Percentiles rank a stretch among this genome's conserved stretches.
phyloP scores from a whole-genome alignment of 2,888 invertebrate genomes.

The Heteromurus nitidus region DNA sequence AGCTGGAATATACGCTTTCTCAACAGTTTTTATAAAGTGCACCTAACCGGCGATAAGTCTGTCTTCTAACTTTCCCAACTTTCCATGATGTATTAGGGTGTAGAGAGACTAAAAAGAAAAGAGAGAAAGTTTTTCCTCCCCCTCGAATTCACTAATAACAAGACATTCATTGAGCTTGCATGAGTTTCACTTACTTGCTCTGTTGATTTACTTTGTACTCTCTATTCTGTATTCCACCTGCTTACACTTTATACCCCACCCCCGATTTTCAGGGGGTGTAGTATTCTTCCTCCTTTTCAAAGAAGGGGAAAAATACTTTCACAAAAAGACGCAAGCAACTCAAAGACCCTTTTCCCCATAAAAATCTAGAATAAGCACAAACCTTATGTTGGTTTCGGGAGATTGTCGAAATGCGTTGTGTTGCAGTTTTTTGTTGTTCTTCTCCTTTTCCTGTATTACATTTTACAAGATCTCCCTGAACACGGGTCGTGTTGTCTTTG shows the following conservation, averaged over 20 bases:
- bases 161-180: constrained; percentile 28
- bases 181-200: constrained; percentile 27
- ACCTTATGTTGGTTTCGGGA: neutral
- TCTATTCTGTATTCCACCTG: neutral
- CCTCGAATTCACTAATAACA: constrained; percentile 35
- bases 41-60: constrained; percentile 2
- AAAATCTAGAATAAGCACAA: constrained; percentile 23
- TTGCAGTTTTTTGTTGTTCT: constrained; percentile 32
- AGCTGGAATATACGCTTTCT: too few species aligned
- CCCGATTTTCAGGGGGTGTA: constrained; percentile 23
- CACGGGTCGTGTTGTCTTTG: constrained; percentile 4
- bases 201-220: constrained; percentile 42
- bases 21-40: neutral
- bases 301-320: constrained; percentile 32
- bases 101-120: too few species aligned
- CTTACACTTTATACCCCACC: constrained; percentile 30
- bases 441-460: neutral
- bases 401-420: neutral
- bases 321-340: neutral
- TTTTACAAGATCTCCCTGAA: neutral
- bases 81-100: constrained; percentile 33
- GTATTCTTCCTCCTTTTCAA: constrained; percentile 19
- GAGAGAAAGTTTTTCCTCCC: constrained; percentile 14
- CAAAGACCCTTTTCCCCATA: constrained; percentile 3
- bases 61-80: neutral